Percentiles rank a stretch among this genome's conserved stretches.
phyloP scores from a whole-genome alignment of 2,888 invertebrate species.

The Tineola bisselliella region DNA sequence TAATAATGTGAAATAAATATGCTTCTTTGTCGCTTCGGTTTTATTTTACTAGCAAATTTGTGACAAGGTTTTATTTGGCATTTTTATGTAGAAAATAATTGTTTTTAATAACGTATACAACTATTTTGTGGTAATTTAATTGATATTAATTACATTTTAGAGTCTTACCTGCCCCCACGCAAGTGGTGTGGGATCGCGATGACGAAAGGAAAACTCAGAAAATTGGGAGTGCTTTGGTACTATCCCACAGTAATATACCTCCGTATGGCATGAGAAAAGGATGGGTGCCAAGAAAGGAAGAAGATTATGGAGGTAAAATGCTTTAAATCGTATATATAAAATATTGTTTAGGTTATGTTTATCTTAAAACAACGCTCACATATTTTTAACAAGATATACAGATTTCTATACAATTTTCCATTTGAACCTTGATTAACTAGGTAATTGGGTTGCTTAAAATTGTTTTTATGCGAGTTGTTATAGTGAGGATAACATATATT shows the following conservation, averaged over 20 bases:
- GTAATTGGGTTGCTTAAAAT: too few relatives aligned
- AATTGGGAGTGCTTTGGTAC: conserved; percentile 72
- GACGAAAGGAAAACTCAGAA: conserved; percentile 74
- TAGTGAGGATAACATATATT: too few relatives aligned
- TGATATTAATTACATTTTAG: conserved; percentile 50
- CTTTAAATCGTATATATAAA: neutral
- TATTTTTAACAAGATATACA: neutral
- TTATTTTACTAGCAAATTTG: neutral
- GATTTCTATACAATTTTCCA: too few relatives aligned
- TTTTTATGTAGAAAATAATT: neutral
- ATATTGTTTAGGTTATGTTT: neutral
- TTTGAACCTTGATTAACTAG: too few relatives aligned
- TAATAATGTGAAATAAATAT: neutral
- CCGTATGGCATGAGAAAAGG: conserved; percentile 95
- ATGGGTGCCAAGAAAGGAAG: conserved; percentile 89
- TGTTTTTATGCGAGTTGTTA: too few relatives aligned
- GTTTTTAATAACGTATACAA: neutral
- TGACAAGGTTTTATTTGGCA: neutral
- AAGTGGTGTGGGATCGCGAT: conserved; percentile 89
- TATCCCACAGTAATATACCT: conserved; percentile 84
- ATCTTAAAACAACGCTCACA: neutral
- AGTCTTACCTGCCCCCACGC: conserved; percentile 86
- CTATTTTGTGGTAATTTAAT: neutral
- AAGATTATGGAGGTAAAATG: conserved; percentile 70
- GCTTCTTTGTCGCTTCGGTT: neutral